A percentile compares a stretch with the other conserved stretches of the same genome.
These are phyloP conservation scores for Natator depressus DNA, from an alignment of 2,113 vertebrate genomes.

Conservation along the genomic window DNA sequence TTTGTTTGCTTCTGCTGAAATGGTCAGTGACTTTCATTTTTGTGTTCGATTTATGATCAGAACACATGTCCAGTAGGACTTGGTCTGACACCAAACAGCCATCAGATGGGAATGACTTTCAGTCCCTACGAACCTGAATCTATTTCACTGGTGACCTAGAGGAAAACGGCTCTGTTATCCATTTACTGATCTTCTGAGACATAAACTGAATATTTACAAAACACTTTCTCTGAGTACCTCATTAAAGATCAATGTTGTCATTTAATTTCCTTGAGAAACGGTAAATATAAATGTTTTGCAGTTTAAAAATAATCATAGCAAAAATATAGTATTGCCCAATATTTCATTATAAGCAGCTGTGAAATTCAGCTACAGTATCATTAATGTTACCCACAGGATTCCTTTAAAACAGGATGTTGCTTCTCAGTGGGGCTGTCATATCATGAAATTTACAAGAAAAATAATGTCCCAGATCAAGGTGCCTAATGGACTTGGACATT, in stretches of 20 bases:
- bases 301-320: background rate
- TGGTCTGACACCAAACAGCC: background rate
- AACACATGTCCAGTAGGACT: background rate
- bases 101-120: background rate
- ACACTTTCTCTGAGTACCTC: background rate
- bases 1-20: background rate
- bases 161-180: background rate
- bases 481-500: background rate
- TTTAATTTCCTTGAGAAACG: slow-evolving; percentile 7
- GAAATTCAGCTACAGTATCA: background rate
- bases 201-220: background rate
- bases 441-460: background rate
- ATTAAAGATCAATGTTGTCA: background rate
- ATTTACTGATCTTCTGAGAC: background rate
- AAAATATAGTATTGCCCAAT: background rate
- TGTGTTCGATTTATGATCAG: background rate
- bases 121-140: background rate
- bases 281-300: background rate
- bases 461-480: background rate
- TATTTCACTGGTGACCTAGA: background rate
- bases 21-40: background rate
- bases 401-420: background rate
- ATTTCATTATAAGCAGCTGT: slow-evolving; percentile 11
- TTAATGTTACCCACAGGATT: background rate
- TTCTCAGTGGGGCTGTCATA: background rate